Conservation (phyloP, 64 coral and sea anemone species). For the Acropora yongei region DNA sequence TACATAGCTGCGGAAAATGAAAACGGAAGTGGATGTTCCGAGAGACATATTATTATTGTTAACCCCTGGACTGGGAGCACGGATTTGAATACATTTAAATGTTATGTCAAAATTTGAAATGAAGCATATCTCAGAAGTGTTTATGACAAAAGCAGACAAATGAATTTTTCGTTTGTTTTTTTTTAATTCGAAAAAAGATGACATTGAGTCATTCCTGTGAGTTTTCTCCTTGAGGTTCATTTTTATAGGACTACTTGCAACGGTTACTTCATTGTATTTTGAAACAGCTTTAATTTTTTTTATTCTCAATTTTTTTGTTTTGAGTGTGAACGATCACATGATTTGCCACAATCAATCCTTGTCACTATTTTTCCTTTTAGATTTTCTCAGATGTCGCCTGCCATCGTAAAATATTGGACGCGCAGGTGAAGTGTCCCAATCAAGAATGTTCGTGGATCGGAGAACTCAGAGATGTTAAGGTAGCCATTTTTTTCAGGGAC, state of each 20-base stretch:
- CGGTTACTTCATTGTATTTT: too few relatives aligned
- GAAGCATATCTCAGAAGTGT: too few relatives aligned
- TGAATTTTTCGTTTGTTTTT: too few relatives aligned
- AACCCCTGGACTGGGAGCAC: neutral
- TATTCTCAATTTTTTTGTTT: too few relatives aligned
- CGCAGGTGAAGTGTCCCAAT: conserved; percentile 28
- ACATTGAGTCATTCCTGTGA: neutral
- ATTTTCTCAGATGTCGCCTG: conserved; percentile 54
- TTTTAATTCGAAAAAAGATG: too few relatives aligned
- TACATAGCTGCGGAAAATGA: neutral
- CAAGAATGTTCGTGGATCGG: conserved; percentile 30
- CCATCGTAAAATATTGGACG: conserved; percentile 39
- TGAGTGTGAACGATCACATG: too few relatives aligned
- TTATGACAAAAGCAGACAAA: too few relatives aligned
- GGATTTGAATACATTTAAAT: neutral
- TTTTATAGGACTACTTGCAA: too few relatives aligned
- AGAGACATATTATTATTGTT: neutral
- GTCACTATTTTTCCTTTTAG: neutral
- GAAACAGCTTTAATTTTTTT: too few relatives aligned
- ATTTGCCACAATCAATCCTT: neutral
- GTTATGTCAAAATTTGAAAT: too few relatives aligned
- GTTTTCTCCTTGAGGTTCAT: neutral
- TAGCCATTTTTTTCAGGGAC: neutral
- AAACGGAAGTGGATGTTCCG: neutral
- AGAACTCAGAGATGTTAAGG: conserved; percentile 50